phyloP scores from a whole-genome alignment of 2,113 vertebrate species.

The Pseudois nayaur region DNA sequence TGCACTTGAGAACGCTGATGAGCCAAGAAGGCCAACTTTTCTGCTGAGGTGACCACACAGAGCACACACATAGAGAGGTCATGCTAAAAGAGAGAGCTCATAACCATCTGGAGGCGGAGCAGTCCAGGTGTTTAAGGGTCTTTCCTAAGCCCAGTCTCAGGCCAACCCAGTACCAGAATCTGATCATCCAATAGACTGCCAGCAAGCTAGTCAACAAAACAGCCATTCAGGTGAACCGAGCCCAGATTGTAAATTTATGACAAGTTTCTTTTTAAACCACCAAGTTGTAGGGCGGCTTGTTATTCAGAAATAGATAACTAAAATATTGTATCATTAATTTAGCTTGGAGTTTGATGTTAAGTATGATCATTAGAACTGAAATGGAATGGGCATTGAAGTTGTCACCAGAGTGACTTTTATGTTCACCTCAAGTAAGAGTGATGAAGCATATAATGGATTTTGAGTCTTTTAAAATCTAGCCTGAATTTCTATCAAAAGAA shows the following conservation, averaged over 20 bases:
- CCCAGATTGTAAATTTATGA: neutral
- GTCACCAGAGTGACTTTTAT: slow-evolving; percentile 44
- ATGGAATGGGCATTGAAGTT: slow-evolving; percentile 31
- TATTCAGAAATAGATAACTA: neutral
- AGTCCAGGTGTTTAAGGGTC: neutral
- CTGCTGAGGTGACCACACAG: rapidly evolving
- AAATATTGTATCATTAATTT: slow-evolving; percentile 47
- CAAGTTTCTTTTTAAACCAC: neutral
- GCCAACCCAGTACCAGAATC: neutral
- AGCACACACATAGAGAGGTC: neutral
- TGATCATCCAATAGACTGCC: neutral
- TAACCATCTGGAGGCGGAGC: neutral
- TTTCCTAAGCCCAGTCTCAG: neutral
- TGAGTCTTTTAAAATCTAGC: slow-evolving; percentile 59
- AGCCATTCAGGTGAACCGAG: neutral
- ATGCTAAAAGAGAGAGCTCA: neutral
- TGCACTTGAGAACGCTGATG: neutral
- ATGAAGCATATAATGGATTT: slow-evolving; percentile 62
- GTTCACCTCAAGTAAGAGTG: slow-evolving; percentile 60
- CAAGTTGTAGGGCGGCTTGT: slow-evolving; percentile 17
- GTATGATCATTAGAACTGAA: slow-evolving; percentile 27
- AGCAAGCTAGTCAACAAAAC: neutral
- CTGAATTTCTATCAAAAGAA: slow-evolving; percentile 64
- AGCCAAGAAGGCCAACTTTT: neutral
- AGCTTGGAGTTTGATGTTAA: slow-evolving; percentile 42